A percentile compares a stretch with the other conserved stretches of the same genome.
Evolutionary conservation across 1,140 invertebrate species (phyloP).

Genomic region (Trissolcus basalis): DNA sequence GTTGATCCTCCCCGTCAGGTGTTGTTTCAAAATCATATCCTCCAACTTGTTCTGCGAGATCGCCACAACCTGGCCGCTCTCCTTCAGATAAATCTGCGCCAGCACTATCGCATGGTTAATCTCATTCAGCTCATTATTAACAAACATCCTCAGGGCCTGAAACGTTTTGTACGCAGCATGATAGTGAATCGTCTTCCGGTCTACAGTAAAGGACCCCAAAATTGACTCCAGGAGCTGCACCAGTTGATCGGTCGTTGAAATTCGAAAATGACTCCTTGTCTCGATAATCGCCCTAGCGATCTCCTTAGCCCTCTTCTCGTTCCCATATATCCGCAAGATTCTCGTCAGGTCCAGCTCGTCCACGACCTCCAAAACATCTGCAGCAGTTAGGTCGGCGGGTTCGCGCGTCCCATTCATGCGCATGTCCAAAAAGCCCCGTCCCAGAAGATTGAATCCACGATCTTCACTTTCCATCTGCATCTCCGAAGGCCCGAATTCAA

Average conservation of each 20-base stretch:
- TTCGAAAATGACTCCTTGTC: constrained; percentile 85
- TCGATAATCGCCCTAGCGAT: constrained; percentile 93
- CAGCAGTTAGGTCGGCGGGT: constrained; percentile 85
- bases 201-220: constrained; percentile 71
- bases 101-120: constrained; percentile 91
- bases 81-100: constrained; percentile 86
- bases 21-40: constrained; percentile 95
- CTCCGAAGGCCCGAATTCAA: constrained; percentile 96
- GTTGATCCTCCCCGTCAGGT: constrained; percentile 86
- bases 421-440: constrained; percentile 95
- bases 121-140: constrained; percentile 98
- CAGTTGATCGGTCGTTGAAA: constrained; percentile 89
- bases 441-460: constrained; percentile 90
- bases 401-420: constrained; percentile 90
- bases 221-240: constrained; percentile 84
- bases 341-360: constrained; percentile 86
- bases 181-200: constrained; percentile 83
- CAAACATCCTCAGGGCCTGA: constrained; percentile 95
- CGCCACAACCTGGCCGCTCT: constrained; percentile 85
- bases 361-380: constrained; percentile 88
- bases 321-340: constrained; percentile 93
- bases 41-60: constrained; percentile 96
- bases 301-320: constrained; percentile 91
- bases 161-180: constrained; percentile 95
- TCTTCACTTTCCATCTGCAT: constrained; percentile 92